Evolutionary conservation across 2,113 vertebrate genomes (phyloP).

Genomic region (Rynchops niger): DNA sequence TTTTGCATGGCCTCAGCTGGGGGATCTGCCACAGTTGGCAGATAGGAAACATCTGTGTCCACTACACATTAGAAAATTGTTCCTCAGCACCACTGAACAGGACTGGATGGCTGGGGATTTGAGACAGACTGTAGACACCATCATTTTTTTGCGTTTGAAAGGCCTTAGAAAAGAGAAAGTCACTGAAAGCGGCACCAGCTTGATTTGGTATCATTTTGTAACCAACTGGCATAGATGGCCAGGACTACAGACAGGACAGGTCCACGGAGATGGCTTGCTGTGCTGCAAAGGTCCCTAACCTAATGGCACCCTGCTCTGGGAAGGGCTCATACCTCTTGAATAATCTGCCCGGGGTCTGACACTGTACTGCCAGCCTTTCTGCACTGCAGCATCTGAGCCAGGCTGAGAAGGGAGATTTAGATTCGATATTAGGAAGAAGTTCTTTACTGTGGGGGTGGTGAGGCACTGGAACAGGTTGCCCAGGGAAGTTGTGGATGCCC

Average conservation of each 20-base stretch:
- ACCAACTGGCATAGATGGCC: accelerated
- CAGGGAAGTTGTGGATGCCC: background rate
- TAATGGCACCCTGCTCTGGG: background rate
- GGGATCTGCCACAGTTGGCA: background rate
- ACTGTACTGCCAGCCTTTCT: background rate
- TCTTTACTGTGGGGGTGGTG: background rate
- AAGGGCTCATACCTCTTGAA: background rate
- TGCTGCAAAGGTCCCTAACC: background rate
- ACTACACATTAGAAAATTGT: background rate
- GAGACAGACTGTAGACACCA: background rate
- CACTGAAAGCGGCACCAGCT: background rate
- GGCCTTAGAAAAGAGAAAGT: background rate
- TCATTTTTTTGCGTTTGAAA: background rate
- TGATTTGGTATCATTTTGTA: background rate
- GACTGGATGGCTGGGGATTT: background rate
- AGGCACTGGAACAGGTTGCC: background rate
- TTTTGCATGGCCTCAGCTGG: background rate
- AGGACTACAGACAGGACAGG: accelerated
- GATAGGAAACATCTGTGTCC: background rate
- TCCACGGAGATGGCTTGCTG: background rate
- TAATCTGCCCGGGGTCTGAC: background rate
- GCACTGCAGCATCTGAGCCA: background rate
- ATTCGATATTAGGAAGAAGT: background rate
- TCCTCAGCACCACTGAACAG: background rate
- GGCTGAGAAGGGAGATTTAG: background rate